Conservation (phyloP, 2,888 invertebrate species). For the Neoscelio sp. region DNA sequence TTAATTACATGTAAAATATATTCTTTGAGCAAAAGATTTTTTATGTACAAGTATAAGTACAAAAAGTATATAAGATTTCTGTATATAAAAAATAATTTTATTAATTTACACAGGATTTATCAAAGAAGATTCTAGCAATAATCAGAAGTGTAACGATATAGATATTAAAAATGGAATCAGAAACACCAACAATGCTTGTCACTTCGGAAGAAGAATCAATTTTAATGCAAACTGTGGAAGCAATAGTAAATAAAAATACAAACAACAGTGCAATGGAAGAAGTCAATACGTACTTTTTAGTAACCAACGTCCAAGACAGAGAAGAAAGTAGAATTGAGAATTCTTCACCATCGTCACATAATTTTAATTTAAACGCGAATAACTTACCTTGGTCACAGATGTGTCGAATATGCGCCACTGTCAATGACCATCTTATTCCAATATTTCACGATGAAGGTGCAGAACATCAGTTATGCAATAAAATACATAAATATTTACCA, state of each 20-base stretch:
- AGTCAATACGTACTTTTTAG: constrained; percentile 66
- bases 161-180: constrained; percentile 72
- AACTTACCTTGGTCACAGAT: constrained; percentile 72
- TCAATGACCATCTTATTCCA: constrained; percentile 85
- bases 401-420: constrained; percentile 85
- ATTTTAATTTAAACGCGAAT: neutral
- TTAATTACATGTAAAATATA: no score
- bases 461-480: constrained; percentile 85
- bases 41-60: no score
- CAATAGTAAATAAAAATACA: constrained; percentile 64
- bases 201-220: constrained; percentile 65
- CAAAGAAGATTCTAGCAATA: no score
- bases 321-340: constrained; percentile 32
- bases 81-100: no score
- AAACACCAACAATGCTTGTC: constrained; percentile 68
- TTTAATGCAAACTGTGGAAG: constrained; percentile 70
- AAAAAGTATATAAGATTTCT: no score
- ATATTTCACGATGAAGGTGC: constrained; percentile 87
- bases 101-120: no score
- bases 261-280: constrained; percentile 66
- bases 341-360: neutral
- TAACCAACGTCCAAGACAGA: constrained; percentile 60
- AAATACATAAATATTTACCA: constrained; percentile 87
- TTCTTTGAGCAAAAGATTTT: no score
- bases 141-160: no score